Percentiles rank a stretch among this genome's conserved stretches.
Conservation (phyloP, 1,140 invertebrate species). For the Trachymyrmex septentrionalis region DNA sequence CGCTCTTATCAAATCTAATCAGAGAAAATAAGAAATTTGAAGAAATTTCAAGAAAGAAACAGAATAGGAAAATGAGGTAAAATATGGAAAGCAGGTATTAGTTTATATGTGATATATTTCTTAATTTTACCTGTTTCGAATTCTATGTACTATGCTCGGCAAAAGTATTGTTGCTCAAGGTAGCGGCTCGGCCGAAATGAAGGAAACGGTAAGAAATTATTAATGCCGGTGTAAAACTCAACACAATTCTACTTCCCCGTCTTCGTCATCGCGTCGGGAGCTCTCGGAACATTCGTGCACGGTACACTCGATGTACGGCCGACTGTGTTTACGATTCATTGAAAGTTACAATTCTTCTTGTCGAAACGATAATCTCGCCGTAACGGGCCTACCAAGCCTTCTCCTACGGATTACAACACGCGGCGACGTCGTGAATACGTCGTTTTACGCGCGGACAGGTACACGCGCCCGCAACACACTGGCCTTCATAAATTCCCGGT, state of each 20-base stretch:
- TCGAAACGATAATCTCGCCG: slow-evolving; percentile 57
- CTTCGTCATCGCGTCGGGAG: slow-evolving; percentile 10
- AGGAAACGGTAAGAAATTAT: not conserved
- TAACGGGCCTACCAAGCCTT: slow-evolving; percentile 12
- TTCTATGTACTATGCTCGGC: not conserved
- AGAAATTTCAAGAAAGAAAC: not conserved
- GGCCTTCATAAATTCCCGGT: slow-evolving; percentile 40
- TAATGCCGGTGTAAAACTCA: not conserved
- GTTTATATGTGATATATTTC: not conserved
- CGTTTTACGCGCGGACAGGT: slow-evolving; percentile 53
- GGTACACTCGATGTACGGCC: not conserved
- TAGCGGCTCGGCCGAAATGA: not conserved
- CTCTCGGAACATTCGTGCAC: slow-evolving; percentile 1
- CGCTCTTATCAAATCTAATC: not conserved
- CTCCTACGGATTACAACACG: slow-evolving; percentile 36
- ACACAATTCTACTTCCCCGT: not conserved
- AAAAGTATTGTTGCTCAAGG: not conserved
- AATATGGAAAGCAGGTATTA: not conserved
- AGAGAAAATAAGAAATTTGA: not conserved
- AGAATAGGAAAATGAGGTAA: not conserved
- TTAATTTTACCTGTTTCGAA: not conserved
- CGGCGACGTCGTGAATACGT: slow-evolving; percentile 42
- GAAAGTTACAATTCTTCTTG: slow-evolving; percentile 46
- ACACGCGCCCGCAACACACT: slow-evolving; percentile 15
- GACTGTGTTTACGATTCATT: slow-evolving; percentile 37